Evolutionary conservation across 2,888 invertebrate genomes (phyloP).

Genomic region (Apeira syringaria): DNA sequence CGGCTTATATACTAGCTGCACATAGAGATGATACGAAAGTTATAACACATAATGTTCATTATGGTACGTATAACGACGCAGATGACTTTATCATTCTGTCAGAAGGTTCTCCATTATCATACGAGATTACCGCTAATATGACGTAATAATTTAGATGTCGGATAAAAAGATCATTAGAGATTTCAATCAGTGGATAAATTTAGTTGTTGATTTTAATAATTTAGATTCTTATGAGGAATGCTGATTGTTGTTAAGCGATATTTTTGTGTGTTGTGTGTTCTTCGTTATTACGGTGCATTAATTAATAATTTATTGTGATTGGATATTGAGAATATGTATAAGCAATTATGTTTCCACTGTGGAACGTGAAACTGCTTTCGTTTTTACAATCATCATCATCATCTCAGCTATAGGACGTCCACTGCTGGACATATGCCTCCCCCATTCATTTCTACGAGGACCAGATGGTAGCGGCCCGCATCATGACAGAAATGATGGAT

Average conservation of each 20-base stretch:
- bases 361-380: too few relatives aligned
- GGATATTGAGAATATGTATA: too few relatives aligned
- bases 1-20: conserved; percentile 71
- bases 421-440: too few relatives aligned
- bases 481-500: too few relatives aligned
- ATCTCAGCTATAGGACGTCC: too few relatives aligned
- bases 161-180: conserved; percentile 23
- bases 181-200: conserved; percentile 22
- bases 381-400: too few relatives aligned
- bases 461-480: too few relatives aligned
- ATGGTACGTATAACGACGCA: conserved; percentile 68
- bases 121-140: conserved; percentile 43
- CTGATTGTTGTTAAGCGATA: conserved; percentile 7
- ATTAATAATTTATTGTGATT: too few relatives aligned
- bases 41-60: conserved; percentile 77
- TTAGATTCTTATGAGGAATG: conserved; percentile 10
- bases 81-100: conserved; percentile 75
- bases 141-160: conserved; percentile 25
- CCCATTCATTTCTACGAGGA: too few relatives aligned
- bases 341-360: too few relatives aligned
- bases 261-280: conserved; percentile 8
- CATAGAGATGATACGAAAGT: conserved; percentile 64
- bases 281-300: conserved; percentile 3
- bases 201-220: conserved; percentile 15
- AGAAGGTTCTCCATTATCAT: conserved; percentile 59